Evolutionary conservation across 2,888 invertebrate genomes (phyloP).

Genomic region (Ochropacha duplaris): DNA sequence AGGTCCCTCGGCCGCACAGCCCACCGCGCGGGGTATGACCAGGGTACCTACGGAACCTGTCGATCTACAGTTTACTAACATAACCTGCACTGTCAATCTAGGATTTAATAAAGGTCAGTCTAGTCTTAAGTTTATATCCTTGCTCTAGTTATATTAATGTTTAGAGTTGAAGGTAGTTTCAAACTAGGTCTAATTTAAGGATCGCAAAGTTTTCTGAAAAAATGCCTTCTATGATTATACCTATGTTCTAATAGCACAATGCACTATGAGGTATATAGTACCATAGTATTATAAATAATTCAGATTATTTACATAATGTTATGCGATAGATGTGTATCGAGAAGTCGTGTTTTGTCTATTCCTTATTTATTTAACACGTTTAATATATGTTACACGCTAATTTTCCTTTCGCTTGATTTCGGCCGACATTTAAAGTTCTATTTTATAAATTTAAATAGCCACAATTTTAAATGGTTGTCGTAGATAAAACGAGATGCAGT

Average conservation of each 20-base stretch:
- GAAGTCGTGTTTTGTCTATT: not conserved
- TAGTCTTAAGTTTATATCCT: not conserved
- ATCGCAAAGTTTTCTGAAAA: not conserved
- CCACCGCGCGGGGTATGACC: constrained; percentile 36
- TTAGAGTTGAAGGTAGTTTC: not conserved
- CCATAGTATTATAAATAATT: not conserved
- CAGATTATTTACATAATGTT: not conserved
- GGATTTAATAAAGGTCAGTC: constrained; percentile 88
- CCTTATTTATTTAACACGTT: not conserved
- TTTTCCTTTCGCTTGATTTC: not conserved
- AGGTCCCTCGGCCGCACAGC: constrained; percentile 11
- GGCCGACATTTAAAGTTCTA: not conserved
- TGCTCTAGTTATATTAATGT: not conserved
- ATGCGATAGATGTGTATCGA: not conserved
- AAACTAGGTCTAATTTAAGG: not conserved
- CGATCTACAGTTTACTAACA: constrained; percentile 89
- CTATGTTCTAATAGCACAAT: not conserved
- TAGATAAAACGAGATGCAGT: no score
- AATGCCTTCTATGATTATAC: not conserved
- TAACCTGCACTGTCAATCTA: constrained; percentile 87
- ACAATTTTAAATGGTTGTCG: no score
- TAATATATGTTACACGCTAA: not conserved
- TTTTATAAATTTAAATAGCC: not conserved
- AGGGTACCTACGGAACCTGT: constrained; percentile 77
- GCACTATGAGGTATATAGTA: not conserved